A percentile compares a stretch with the other conserved stretches of the same genome.
phyloP scores from a whole-genome alignment of 2,888 invertebrate species.

The Diarsia mendica region DNA sequence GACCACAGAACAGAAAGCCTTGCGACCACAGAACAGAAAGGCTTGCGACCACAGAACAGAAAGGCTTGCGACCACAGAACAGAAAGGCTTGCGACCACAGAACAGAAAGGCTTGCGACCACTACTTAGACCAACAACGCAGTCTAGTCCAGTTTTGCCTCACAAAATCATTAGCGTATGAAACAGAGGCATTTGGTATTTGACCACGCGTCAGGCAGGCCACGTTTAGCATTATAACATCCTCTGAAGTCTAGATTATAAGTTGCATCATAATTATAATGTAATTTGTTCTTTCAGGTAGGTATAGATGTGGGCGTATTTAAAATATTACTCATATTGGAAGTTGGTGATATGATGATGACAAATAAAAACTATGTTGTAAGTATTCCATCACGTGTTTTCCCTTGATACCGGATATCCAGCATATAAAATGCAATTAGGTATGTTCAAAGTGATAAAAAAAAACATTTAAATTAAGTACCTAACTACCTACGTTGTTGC shows the following conservation, averaged over 20 bases:
- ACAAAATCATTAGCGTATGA: no score
- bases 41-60: no score
- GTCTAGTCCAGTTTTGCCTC: no score
- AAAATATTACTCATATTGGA: neutral
- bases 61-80: no score
- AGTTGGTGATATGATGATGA: conserved; percentile 8
- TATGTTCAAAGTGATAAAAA: neutral
- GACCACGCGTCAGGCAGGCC: neutral
- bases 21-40: no score
- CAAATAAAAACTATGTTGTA: conserved; percentile 8
- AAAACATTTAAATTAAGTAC: neutral
- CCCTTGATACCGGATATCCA: neutral
- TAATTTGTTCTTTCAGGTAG: conserved; percentile 7
- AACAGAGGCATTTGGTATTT: no score
- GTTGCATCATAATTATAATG: neutral
- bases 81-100: no score
- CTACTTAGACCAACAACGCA: no score
- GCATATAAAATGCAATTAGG: neutral
- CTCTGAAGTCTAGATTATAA: conserved; percentile 11
- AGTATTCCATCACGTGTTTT: neutral
- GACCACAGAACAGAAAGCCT: no score
- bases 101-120: no score
- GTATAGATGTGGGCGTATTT: neutral
- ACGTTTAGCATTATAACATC: conserved; percentile 3
- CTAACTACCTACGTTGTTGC: neutral